These are phyloP conservation scores for Incurvaria masculella DNA, from an alignment of 2,888 invertebrate species.

Conservation along the genomic window DNA sequence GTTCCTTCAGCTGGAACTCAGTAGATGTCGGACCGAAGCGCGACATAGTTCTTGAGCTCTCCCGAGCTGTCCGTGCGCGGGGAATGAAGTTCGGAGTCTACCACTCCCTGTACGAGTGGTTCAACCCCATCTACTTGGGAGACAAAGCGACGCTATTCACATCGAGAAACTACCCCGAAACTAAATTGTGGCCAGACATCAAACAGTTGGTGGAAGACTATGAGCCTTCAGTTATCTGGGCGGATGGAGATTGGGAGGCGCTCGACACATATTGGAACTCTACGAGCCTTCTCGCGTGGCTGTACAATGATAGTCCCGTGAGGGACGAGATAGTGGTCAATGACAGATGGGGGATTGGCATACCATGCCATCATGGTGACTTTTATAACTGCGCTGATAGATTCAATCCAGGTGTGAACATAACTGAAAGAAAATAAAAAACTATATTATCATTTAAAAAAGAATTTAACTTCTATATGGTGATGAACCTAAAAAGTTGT, in stretches of 20 bases:
- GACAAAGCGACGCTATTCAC: slow-evolving; percentile 65
- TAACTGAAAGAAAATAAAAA: too few species aligned
- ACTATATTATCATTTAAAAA: too few species aligned
- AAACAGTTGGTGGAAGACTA: slow-evolving; percentile 69
- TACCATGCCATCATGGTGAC: slow-evolving; percentile 79
- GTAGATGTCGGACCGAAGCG: slow-evolving; percentile 72
- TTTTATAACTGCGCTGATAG: slow-evolving; percentile 84
- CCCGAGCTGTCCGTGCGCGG: slow-evolving; percentile 60
- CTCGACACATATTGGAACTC: slow-evolving; percentile 76
- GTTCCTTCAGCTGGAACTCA: slow-evolving; percentile 83
- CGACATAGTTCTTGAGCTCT: slow-evolving; percentile 76
- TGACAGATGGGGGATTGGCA: slow-evolving; percentile 77
- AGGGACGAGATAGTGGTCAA: slow-evolving; percentile 85
- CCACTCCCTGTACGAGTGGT: slow-evolving; percentile 80
- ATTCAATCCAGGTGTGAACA: slow-evolving; percentile 80
- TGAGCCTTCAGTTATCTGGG: slow-evolving; percentile 64
- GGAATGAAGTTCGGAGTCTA: not conserved
- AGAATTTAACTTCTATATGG: too few species aligned
- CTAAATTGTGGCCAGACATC: slow-evolving; percentile 79
- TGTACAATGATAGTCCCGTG: slow-evolving; percentile 92
- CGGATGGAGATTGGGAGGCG: slow-evolving; percentile 95
- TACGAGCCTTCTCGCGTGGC: slow-evolving; percentile 82
- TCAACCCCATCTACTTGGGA: slow-evolving; percentile 71
- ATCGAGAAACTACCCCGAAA: slow-evolving; percentile 62
- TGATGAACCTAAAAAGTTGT: too few species aligned